phyloP scores from a whole-genome alignment of 1,140 invertebrate genomes.

The Aradophagus sp. region DNA sequence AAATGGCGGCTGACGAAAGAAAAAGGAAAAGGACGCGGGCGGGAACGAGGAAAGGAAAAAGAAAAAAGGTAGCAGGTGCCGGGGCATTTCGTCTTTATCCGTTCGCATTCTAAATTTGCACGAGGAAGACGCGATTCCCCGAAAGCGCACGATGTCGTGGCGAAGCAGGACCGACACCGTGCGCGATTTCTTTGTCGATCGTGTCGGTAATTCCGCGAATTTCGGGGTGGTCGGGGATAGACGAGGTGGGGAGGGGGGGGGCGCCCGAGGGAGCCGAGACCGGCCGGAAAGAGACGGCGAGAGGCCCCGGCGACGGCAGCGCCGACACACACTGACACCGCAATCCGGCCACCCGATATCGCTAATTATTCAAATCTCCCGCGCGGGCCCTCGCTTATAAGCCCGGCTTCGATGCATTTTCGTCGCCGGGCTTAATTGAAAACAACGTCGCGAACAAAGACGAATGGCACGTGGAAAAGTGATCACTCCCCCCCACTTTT shows the following conservation, averaged over 20 bases:
- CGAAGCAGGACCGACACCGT: slow-evolving; percentile 37
- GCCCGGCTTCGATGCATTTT: background rate
- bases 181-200: slow-evolving; percentile 55
- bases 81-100: slow-evolving; percentile 39
- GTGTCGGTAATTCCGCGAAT: slow-evolving; percentile 48
- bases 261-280: slow-evolving; percentile 7
- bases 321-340: background rate
- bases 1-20: too few species aligned
- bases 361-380: slow-evolving; percentile 26
- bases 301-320: slow-evolving; percentile 9
- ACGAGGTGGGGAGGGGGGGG: slow-evolving; percentile 14
- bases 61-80: slow-evolving; percentile 45
- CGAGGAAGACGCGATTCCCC: slow-evolving; percentile 45
- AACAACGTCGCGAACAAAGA: background rate
- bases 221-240: slow-evolving; percentile 53
- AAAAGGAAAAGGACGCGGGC: too few species aligned
- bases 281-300: slow-evolving; percentile 1
- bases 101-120: slow-evolving; percentile 46
- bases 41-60: too few species aligned
- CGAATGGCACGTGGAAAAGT: too few species aligned
- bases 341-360: slow-evolving; percentile 3
- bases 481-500: too few species aligned
- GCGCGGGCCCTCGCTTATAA: slow-evolving; percentile 3
- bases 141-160: slow-evolving; percentile 50
- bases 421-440: slow-evolving; percentile 1